These are phyloP conservation scores for Thymelicus sylvestris DNA, from an alignment of 2,888 invertebrate genomes.

Conservation along the genomic window DNA sequence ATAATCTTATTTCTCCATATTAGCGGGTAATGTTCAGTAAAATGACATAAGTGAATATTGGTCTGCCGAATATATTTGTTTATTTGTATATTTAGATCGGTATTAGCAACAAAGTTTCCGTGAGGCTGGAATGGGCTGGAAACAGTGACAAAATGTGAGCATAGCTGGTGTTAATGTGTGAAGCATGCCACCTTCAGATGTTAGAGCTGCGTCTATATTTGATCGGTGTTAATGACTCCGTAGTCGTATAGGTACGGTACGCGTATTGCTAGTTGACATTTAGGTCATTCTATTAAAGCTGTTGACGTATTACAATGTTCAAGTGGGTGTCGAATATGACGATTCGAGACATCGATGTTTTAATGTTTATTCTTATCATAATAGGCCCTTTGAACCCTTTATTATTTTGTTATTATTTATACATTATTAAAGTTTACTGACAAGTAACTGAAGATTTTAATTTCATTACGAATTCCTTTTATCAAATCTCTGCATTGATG, in stretches of 20 bases:
- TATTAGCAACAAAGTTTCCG: conserved; percentile 53
- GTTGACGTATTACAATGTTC: conserved; percentile 45
- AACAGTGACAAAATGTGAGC: conserved; percentile 51
- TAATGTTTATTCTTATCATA: neutral
- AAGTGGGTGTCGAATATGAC: conserved; percentile 22
- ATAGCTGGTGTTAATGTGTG: conserved; percentile 47
- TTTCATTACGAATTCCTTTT: no score
- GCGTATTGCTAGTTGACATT: conserved; percentile 64
- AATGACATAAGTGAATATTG: neutral
- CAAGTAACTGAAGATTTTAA: no score
- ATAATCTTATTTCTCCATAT: no score
- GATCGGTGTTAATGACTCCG: conserved; percentile 72
- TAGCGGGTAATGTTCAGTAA: no score
- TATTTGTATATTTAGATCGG: conserved; percentile 37
- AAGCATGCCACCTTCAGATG: conserved; percentile 51
- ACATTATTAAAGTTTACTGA: no score
- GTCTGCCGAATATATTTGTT: neutral
- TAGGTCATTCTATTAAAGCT: conserved; percentile 66
- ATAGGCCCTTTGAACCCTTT: no score
- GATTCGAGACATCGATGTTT: neutral
- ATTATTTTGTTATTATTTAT: no score
- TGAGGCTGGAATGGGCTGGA: conserved; percentile 53
- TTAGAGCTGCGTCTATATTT: conserved; percentile 62
- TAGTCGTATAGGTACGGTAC: conserved; percentile 46
- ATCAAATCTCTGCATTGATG: no score